phyloP scores from a whole-genome alignment of 2,113 vertebrate genomes.

The Tragelaphus scriptus region DNA sequence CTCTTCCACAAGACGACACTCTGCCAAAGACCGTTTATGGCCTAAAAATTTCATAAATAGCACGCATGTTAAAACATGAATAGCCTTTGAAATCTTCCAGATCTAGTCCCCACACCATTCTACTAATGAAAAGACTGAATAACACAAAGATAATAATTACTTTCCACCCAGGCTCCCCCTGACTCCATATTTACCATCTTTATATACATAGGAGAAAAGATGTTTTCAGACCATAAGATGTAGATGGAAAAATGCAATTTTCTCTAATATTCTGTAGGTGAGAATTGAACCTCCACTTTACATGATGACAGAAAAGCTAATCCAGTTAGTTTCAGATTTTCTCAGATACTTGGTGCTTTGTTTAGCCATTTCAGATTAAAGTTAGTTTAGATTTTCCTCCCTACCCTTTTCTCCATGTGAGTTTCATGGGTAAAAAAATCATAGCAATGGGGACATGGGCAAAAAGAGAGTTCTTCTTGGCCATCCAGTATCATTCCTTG shows the following conservation, averaged over 20 bases:
- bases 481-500: background rate
- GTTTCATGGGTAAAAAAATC: background rate
- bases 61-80: background rate
- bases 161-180: background rate
- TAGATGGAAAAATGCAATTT: background rate
- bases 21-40: background rate
- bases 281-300: background rate
- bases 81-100: background rate
- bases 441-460: background rate
- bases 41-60: background rate
- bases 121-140: background rate
- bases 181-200: accelerated
- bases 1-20: background rate
- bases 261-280: background rate
- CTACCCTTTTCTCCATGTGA: background rate
- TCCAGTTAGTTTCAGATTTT: background rate
- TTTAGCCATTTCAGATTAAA: background rate
- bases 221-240: background rate
- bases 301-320: background rate
- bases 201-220: background rate
- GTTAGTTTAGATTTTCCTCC: background rate
- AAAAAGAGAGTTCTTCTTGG: background rate
- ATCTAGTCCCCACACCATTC: background rate
- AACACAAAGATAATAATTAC: background rate
- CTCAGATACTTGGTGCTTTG: background rate